phyloP scores from a whole-genome alignment of 1,140 invertebrate species.

The Probaryconus sp. region DNA sequence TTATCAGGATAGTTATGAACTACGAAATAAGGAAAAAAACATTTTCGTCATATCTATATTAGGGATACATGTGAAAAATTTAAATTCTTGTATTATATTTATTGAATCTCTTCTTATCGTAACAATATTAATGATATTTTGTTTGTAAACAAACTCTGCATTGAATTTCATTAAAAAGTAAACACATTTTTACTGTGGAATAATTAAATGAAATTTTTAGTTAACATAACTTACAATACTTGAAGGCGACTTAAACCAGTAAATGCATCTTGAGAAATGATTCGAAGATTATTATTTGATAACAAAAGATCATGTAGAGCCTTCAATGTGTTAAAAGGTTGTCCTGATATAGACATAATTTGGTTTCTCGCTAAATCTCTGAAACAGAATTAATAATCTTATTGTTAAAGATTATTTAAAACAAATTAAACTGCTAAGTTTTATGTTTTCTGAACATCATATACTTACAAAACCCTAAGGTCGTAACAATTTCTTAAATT shows the following conservation, averaged over 20 bases:
- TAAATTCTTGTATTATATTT: too few species aligned
- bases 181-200: too few species aligned
- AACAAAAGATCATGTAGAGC: constrained; percentile 91
- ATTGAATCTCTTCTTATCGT: too few species aligned
- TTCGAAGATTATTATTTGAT: constrained; percentile 88
- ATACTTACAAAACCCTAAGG: constrained; percentile 92
- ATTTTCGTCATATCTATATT: too few species aligned
- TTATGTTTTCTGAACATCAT: constrained; percentile 10
- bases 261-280: constrained; percentile 88
- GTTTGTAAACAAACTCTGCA: too few species aligned
- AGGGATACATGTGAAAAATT: too few species aligned
- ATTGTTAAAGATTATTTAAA: constrained; percentile 8
- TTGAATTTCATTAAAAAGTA: too few species aligned
- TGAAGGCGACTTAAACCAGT: constrained; percentile 87
- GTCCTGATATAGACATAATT: constrained; percentile 84
- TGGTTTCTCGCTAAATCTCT: constrained; percentile 94
- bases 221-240: constrained; percentile 85
- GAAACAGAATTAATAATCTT: constrained; percentile 58
- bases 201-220: constrained; percentile 67
- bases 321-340: constrained; percentile 84
- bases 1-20: too few species aligned
- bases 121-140: too few species aligned
- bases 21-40: too few species aligned
- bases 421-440: not conserved
- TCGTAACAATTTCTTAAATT: constrained; percentile 85